Percentiles rank a stretch among this genome's conserved stretches.
Conservation (phyloP, 2,797 vertebrate species). For the Leptatherina wallacei region DNA sequence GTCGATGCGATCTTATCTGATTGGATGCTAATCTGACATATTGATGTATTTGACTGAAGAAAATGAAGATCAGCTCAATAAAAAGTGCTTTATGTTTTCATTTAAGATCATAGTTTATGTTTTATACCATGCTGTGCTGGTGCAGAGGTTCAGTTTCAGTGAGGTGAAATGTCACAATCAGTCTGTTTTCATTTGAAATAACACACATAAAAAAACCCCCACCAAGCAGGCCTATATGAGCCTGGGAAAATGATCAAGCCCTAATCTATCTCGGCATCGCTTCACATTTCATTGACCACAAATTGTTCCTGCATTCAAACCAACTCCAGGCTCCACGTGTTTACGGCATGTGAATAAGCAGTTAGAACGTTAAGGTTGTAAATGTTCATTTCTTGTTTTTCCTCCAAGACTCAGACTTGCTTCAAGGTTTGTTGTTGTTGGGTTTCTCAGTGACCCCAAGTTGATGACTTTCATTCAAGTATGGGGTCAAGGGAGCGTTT, state of each 20-base stretch:
- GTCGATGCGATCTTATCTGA: slow-evolving; percentile 6
- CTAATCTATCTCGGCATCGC: slow-evolving; percentile 2
- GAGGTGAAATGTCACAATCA: slow-evolving; percentile 24
- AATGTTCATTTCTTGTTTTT: slow-evolving; percentile 49
- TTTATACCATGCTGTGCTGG: background rate
- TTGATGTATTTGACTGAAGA: background rate
- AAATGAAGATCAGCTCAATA: background rate
- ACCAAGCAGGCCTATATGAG: background rate
- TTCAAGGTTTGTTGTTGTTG: slow-evolving; percentile 31
- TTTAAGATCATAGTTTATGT: slow-evolving; percentile 4
- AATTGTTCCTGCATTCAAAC: slow-evolving; percentile 6
- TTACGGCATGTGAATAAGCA: slow-evolving; percentile 23
- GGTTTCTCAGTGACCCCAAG: slow-evolving; percentile 34
- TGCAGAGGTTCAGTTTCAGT: slow-evolving; percentile 1
- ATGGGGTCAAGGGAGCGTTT: slow-evolving; percentile 28
- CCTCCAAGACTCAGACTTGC: slow-evolving; percentile 11
- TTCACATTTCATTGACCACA: slow-evolving; percentile 11
- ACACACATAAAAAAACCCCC: background rate
- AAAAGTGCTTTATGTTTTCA: slow-evolving; percentile 8
- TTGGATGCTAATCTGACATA: slow-evolving; percentile 3
- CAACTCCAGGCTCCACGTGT: slow-evolving; percentile 3
- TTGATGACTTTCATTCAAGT: slow-evolving; percentile 42
- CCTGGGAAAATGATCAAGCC: background rate
- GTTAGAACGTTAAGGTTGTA: slow-evolving; percentile 11
- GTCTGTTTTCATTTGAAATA: slow-evolving; percentile 3